Evolutionary conservation across 2,797 vertebrate species (phyloP).

Genomic region (Salarias fasciatus): DNA sequence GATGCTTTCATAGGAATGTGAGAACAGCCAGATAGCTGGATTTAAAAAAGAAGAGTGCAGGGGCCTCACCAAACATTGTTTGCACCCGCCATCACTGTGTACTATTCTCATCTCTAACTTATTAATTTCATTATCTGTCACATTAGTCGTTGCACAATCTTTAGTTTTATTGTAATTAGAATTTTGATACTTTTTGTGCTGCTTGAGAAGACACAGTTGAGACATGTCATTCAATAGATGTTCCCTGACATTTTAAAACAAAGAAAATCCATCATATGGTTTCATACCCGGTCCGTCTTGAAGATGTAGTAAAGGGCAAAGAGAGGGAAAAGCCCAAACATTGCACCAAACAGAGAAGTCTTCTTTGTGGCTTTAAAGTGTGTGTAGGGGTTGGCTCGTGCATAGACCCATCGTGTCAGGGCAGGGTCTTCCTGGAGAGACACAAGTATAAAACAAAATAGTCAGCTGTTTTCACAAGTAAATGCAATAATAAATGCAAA

Average conservation of each 20-base stretch:
- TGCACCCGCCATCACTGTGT: too few relatives aligned
- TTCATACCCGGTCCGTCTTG: slow-evolving; percentile 87
- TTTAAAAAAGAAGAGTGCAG: not conserved
- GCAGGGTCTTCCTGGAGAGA: slow-evolving; percentile 89
- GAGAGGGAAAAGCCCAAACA: slow-evolving; percentile 82
- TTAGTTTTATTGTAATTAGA: too few relatives aligned
- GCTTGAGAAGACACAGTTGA: too few relatives aligned
- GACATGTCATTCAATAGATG: too few relatives aligned
- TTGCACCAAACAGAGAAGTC: slow-evolving; percentile 84
- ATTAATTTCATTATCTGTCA: too few relatives aligned
- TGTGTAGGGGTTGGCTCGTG: slow-evolving; percentile 83
- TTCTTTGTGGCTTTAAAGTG: slow-evolving; percentile 84
- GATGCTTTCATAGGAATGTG: not conserved
- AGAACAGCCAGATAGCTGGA: not conserved
- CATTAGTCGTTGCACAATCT: too few relatives aligned
- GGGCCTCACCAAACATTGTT: not conserved
- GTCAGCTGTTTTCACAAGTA: not conserved
- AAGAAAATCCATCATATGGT: too few relatives aligned
- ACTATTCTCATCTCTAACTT: too few relatives aligned
- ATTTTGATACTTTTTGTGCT: too few relatives aligned
- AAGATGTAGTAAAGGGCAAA: slow-evolving; percentile 79
- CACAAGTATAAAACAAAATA: slow-evolving; percentile 4
- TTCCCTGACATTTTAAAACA: too few relatives aligned
- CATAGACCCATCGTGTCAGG: slow-evolving; percentile 86
- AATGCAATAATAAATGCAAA: too few relatives aligned